Base-by-base conservation (phyloP, 2,888 invertebrate genomes). In the Smittia sp. region DNA sequence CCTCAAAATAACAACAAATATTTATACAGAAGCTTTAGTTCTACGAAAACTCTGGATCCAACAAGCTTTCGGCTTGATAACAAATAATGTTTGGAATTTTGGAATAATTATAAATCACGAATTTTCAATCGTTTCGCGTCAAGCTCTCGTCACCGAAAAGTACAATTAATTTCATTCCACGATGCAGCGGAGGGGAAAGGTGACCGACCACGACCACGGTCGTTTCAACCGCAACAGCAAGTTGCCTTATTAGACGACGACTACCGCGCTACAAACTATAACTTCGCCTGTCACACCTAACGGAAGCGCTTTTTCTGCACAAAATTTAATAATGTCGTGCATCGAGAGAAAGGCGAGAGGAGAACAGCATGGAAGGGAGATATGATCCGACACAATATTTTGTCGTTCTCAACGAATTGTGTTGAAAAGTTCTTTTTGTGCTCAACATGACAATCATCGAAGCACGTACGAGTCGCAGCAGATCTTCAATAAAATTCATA, bases 361-460 rank as follows among this genome's bases (percentile, higher is more conserved):
- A 32, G 32, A 32, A 22, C 32, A 67, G n/a, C 18, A 67, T 24
- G 62, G 3, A 46, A n/a, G 3, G 3, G 62, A 24, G 38, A 20
- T 18, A 67, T 67, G 67, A 67, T 67, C 67, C 39, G 39, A 67
- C 67, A 67, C n/a, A 67, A 67, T 39, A 39, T 67, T 67, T 32
- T 67, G 32, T 67, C 67, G 39, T 39, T 38, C 27, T 67, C 46
- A 46, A n/a, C 46, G 46, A 46, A n/a, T 15, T 46, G 2, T 46
- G 46, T 46, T 46, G 46, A 46, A 15, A 46, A n/a, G 2, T 46
- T 46, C n/a, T 46, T 46, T 46, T 15, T 46, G 4, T 32, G 32
- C 32, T 9, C 32, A 32, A 32, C 32, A 32, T 32, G 32, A 32
- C 32, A 32, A 32, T 32, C 32, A 32, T 32, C 32, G 32, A 46